Conservation (phyloP, 2,797 vertebrate species). For the Dromococcyx pavoninus region DNA sequence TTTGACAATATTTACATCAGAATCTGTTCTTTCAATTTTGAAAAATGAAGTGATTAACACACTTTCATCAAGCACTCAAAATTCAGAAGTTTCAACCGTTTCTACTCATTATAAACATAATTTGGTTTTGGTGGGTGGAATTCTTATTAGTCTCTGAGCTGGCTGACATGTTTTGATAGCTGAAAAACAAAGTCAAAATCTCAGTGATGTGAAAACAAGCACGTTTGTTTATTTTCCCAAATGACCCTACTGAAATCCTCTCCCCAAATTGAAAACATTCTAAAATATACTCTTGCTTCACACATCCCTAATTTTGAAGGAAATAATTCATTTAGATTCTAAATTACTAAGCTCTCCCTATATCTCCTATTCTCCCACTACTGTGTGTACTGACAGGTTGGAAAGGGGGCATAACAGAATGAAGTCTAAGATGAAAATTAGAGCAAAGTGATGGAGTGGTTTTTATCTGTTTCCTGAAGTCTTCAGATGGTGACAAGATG, state of each 20-base stretch:
- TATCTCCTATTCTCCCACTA: neutral
- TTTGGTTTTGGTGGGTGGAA: conserved; percentile 28
- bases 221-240: conserved; percentile 1
- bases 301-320: neutral
- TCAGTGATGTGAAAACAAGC: conserved; percentile 1
- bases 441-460: neutral
- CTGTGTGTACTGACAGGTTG: neutral
- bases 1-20: neutral
- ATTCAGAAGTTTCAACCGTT: neutral
- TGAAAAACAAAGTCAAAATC: conserved; percentile 25
- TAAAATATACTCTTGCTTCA: neutral
- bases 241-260: neutral
- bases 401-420: neutral
- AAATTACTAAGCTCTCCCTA: neutral
- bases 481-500: conserved; percentile 64
- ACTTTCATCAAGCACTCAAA: neutral
- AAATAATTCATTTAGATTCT: neutral
- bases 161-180: neutral
- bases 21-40: neutral
- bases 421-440: neutral
- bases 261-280: neutral
- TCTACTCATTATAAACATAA: neutral
- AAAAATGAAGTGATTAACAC: neutral
- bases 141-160: conserved; percentile 31
- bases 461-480: conserved; percentile 36